Conservation (phyloP, 1,140 invertebrate species). For the Ladona fulva region DNA sequence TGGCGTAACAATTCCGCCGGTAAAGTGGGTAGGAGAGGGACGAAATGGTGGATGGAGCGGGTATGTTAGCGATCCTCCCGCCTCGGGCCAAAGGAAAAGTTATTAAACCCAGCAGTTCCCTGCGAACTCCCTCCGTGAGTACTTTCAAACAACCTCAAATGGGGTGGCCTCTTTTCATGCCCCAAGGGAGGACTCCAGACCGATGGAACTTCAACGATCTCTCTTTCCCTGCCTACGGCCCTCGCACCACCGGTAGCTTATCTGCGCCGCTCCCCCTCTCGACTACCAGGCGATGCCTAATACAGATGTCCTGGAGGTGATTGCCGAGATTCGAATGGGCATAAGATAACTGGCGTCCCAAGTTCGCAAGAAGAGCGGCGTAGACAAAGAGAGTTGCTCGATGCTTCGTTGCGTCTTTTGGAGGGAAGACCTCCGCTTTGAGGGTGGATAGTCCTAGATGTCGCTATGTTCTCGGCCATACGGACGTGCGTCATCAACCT, state of each 20-base stretch:
- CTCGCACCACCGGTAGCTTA: background rate
- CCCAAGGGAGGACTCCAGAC: background rate
- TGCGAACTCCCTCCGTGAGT: background rate
- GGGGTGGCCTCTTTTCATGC: background rate
- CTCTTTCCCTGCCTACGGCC: background rate
- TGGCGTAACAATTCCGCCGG: too few species aligned
- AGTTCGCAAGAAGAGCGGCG: background rate
- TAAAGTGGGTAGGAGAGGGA: too few species aligned
- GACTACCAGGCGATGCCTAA: background rate
- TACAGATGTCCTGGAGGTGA: background rate
- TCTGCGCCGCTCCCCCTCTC: background rate
- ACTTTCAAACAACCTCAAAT: conserved; percentile 6
- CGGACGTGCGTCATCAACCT: too few species aligned
- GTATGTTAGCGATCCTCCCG: background rate
- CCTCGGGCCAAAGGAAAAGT: conserved; percentile 2
- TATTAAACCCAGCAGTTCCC: background rate
- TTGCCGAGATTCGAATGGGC: background rate
- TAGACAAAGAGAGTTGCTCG: too few species aligned
- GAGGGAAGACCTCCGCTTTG: too few species aligned
- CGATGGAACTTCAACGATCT: background rate
- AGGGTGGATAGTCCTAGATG: too few species aligned
- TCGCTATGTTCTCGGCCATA: too few species aligned
- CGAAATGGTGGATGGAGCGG: too few species aligned
- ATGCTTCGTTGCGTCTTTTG: too few species aligned
- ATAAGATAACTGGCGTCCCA: background rate